Base-by-base conservation (phyloP, 2,797 vertebrate species). In the Petrocephalus schoutedeni region DNA sequence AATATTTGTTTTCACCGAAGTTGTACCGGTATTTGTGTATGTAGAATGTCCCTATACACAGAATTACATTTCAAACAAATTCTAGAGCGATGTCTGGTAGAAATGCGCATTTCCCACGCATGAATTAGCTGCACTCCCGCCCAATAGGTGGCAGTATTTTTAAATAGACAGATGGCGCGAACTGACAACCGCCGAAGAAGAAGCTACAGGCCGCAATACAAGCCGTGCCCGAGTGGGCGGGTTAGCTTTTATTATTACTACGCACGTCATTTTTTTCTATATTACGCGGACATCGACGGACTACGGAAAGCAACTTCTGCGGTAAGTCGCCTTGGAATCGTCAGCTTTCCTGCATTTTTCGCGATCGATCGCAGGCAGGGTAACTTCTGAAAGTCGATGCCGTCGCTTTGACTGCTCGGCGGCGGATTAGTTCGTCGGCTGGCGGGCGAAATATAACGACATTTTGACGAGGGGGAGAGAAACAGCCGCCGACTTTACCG, bases 251-350 rank as follows among this genome's bases (percentile, higher is more conserved):
- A 19, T 83, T 57, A 86, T 57, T 58, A 58, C 28, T 59, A 57
- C 28, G 7, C 28, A 58, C 84, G 56, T 59, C 84, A 86, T 41
- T 59, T 58, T 71, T 23, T 83, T 83, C n/a, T 10, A 14, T 54
- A 86, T 54, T 58, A 86, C 12, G 32, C 84, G 84, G 84, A 86
- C 84, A 59, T 41, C 84, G 84, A 59, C 54, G 6, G 84, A 59
- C 32, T 57, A 58, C 84, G 16, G 56, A 86, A 86, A 41, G 14
- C 32, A 41, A 36, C 54, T 86, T 86, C 84, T 36, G 53, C 56
- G 28, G 84, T 86, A 59, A 57, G 56, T 86, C 84, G 19, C 41
- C 28, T 59, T 56, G 12, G 21, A 84, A 59, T 58, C 6, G 3
- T 2, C 19, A 6, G 19, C 23, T 83, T 23, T 83, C n/a, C 21